Base-by-base conservation (phyloP, 2,113 vertebrate genomes). In the Prunella himalayana region DNA sequence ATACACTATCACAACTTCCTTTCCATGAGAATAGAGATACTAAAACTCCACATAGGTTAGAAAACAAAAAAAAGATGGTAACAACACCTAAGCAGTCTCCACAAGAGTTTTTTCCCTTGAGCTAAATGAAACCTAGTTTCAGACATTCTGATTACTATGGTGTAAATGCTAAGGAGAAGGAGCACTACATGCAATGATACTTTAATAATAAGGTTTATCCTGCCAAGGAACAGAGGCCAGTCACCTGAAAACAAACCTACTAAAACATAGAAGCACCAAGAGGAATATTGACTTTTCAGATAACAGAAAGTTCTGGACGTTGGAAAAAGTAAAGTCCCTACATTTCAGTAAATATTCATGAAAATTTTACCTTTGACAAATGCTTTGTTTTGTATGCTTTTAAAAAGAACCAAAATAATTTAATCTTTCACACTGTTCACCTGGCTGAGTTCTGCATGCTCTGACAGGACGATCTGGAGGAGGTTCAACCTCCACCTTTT, bases 361-460 rank as follows among this genome's bases (percentile, higher is more conserved):
- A 60, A 69, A 61, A 60, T 49, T 72, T 35, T 53, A 85, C 16
- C 15, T 80, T 19, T 59, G 28, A 61, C 30, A 80, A 88, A 85
- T 69, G 10, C 12, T 60, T 41, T 51, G 33, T 30, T 79, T n/a
- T 30, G 2, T 0, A 1, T 10, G 7, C 59, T 57, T 85, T 65
- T 57, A 54, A 80, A 72, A 90, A 50, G 53, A 73, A 25, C 3
- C 23, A 82, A 42, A 70, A 68, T 13, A 0, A 75, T 71, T 47
- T 47, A 15, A 45, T 71, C 60, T 82, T 80, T 76, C 65, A 75
- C 5, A 10, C 11, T 82, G 68, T 92, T 96, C 86, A 98, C 99
- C 99, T 96, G 99, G 98, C 82, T 99, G 99, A 37, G 99, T 99
- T 95, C 99, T 98, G 92, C 99, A 99, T 2, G 99, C 98, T 94